Conservation (phyloP, 1,140 invertebrate genomes). For the Triops cancriformis region DNA sequence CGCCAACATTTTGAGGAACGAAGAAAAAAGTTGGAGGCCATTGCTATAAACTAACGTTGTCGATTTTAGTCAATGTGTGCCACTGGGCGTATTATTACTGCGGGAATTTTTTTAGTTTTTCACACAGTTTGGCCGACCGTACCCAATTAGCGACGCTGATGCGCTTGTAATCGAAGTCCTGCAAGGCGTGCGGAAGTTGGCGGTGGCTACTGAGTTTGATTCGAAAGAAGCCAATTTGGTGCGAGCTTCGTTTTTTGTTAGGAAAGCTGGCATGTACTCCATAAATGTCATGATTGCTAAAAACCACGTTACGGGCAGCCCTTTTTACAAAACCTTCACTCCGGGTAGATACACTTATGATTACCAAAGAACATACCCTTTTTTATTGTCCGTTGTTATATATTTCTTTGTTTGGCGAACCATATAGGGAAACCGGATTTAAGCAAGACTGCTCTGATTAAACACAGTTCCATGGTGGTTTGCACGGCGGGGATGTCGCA, state of each 20-base stretch:
- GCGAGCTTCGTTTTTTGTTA: constrained; percentile 80
- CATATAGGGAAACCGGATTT: constrained; percentile 68
- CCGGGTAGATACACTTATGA: constrained; percentile 2
- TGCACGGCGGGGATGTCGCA: constrained; percentile 68
- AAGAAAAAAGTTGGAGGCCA: no score
- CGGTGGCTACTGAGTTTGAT: constrained; percentile 74
- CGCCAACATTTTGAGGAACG: no score
- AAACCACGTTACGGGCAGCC: constrained; percentile 55
- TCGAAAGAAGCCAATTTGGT: constrained; percentile 72
- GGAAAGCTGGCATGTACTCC: constrained; percentile 76
- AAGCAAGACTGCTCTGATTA: constrained; percentile 69
- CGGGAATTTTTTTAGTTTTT: constrained; percentile 55
- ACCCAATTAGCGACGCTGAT: constrained; percentile 84
- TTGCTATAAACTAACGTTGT: no score
- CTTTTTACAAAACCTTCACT: constrained; percentile 47
- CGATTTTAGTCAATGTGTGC: no score
- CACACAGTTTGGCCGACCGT: constrained; percentile 83
- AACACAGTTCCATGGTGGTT: constrained; percentile 77
- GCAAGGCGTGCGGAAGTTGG: constrained; percentile 70
- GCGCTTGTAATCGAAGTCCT: constrained; percentile 75
- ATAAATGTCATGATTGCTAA: constrained; percentile 73
- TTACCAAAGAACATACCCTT: background rate
- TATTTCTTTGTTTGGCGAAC: constrained; percentile 32
- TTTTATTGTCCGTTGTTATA: background rate
- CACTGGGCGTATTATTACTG: background rate